Evolutionary conservation across 2,797 vertebrate genomes (phyloP).

Genomic region (Echeneis naucrates): DNA sequence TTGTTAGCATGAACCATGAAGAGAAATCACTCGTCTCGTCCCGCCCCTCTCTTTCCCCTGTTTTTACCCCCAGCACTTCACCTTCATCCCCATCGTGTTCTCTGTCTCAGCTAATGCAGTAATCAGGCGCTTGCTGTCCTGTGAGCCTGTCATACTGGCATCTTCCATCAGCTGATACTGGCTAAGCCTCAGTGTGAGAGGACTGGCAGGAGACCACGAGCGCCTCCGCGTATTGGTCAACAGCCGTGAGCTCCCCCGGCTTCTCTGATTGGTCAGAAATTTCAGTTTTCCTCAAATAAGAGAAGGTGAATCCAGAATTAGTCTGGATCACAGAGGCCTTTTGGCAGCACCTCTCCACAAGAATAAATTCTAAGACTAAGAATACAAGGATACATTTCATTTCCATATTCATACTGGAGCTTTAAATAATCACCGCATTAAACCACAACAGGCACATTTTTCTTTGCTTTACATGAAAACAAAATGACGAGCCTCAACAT

Average conservation of each 20-base stretch:
- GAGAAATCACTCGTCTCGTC: too few species aligned
- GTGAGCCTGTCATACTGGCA: not conserved
- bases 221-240: not conserved
- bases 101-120: not conserved
- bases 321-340: not conserved
- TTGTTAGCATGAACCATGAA: too few species aligned
- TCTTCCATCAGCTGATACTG: not conserved
- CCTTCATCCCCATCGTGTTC: not conserved
- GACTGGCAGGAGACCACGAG: not conserved
- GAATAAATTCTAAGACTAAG: too few species aligned
- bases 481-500: constrained; percentile 1
- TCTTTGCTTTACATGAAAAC: not conserved
- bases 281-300: too few species aligned
- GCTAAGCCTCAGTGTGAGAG: not conserved
- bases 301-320: too few species aligned
- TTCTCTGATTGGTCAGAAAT: not conserved
- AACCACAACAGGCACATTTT: not conserved
- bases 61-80: not conserved
- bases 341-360: not conserved
- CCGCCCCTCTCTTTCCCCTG: too few species aligned
- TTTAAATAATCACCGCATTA: not conserved
- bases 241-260: not conserved
- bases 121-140: not conserved
- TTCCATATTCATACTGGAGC: not conserved
- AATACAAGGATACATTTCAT: too few species aligned